Evolutionary conservation across 1,140 invertebrate genomes (phyloP).

Genomic region (Anagrus nilaparvatae): DNA sequence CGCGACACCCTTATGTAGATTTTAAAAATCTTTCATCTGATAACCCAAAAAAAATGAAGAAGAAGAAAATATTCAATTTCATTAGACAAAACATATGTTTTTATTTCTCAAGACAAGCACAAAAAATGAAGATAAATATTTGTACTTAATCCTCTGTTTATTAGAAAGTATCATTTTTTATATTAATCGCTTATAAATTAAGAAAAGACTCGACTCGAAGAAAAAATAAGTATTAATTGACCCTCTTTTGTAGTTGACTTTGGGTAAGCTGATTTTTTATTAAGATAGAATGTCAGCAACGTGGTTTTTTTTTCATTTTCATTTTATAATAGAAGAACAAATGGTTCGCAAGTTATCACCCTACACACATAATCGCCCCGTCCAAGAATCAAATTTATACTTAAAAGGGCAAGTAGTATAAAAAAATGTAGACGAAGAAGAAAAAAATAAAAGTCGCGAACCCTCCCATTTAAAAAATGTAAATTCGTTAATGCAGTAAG

Average conservation of each 20-base stretch:
- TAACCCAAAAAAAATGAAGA: no score
- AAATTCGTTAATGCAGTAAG: constrained; percentile 42
- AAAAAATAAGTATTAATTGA: constrained; percentile 31
- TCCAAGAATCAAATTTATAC: no score
- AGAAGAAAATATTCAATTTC: constrained; percentile 15
- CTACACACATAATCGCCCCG: no score
- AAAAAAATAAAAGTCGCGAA: constrained; percentile 20
- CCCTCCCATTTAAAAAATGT: constrained; percentile 44
- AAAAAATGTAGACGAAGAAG: constrained; percentile 5
- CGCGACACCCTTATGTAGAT: no score
- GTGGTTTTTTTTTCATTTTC: constrained; percentile 39
- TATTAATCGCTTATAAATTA: no score
- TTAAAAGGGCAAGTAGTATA: background rate
- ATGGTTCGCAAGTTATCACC: constrained; percentile 43
- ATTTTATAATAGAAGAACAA: constrained; percentile 38
- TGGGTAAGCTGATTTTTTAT: constrained; percentile 35
- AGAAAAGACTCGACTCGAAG: no score
- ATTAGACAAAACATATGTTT: constrained; percentile 22
- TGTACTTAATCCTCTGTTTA: background rate
- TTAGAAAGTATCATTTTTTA: background rate
- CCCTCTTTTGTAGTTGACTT: constrained; percentile 9
- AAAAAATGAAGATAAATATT: no score
- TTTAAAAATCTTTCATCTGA: no score
- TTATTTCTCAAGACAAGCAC: background rate
- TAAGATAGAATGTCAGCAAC: constrained; percentile 34